Evolutionary conservation across 2,113 vertebrate species (phyloP).

Genomic region (Danionella cerebrum): DNA sequence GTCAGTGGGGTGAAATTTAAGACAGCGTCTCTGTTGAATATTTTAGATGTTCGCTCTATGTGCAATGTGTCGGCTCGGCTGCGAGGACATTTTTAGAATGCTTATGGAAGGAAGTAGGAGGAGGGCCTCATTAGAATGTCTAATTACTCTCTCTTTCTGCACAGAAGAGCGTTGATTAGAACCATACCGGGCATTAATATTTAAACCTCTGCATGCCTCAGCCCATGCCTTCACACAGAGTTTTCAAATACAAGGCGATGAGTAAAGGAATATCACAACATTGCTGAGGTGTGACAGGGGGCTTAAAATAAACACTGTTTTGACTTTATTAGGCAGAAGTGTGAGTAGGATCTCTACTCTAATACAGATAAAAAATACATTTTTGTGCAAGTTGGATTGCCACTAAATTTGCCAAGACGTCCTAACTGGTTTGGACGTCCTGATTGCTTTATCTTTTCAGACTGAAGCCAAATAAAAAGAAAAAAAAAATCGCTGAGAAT

Average conservation of each 20-base stretch:
- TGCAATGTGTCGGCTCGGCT: constrained; percentile 46
- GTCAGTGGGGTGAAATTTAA: constrained; percentile 57
- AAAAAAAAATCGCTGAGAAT: too few species aligned
- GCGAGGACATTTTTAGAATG: constrained; percentile 63
- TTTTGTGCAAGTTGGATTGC: too few species aligned
- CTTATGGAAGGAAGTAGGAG: constrained; percentile 48
- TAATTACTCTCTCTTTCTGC: constrained; percentile 61
- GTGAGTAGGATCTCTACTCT: constrained; percentile 51
- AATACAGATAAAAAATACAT: too few species aligned
- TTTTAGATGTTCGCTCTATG: constrained; percentile 57
- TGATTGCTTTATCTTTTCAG: too few species aligned
- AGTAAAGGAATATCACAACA: constrained; percentile 23
- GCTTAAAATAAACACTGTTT: constrained; percentile 46
- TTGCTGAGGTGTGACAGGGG: constrained; percentile 19
- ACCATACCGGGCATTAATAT: constrained; percentile 54
- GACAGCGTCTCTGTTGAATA: constrained; percentile 63
- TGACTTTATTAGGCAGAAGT: constrained; percentile 31
- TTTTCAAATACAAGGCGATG: constrained; percentile 8
- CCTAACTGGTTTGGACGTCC: too few species aligned
- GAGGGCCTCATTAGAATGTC: constrained; percentile 67
- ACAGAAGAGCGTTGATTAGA: constrained; percentile 61
- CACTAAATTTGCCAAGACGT: too few species aligned
- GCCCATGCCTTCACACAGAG: neutral
- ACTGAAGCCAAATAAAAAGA: too few species aligned
- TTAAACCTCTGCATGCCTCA: constrained; percentile 39